These are phyloP conservation scores for Diaprepes abbreviatus DNA, from an alignment of 2,888 invertebrate genomes.

Conservation along the genomic window DNA sequence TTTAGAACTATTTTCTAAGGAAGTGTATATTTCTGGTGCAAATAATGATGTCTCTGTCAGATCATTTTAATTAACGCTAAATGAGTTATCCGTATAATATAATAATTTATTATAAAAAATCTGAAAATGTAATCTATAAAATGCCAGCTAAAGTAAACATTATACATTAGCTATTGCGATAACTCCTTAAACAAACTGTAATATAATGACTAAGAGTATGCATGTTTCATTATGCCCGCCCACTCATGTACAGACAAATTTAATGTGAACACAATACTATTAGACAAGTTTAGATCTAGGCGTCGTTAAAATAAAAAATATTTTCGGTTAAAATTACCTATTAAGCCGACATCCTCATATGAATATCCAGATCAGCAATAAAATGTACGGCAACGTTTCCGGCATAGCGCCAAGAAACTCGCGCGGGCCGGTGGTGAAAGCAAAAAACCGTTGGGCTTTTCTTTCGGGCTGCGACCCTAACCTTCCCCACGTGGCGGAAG, in stretches of 20 bases:
- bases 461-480: slow-evolving; percentile 47
- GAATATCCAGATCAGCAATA: neutral
- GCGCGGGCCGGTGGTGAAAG: slow-evolving; percentile 5
- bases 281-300: no score
- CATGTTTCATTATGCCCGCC: slow-evolving; percentile 25
- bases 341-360: neutral
- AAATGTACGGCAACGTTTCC: slow-evolving; percentile 1
- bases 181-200: slow-evolving; percentile 14
- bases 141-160: no score
- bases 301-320: no score
- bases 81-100: no score
- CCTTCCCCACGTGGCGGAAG: slow-evolving; percentile 50
- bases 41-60: no score
- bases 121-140: no score
- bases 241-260: slow-evolving; percentile 11
- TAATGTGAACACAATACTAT: slow-evolving; percentile 9
- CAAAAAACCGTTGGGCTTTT: slow-evolving; percentile 36
- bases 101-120: no score
- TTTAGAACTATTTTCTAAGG: no score
- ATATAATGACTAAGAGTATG: slow-evolving; percentile 31
- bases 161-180: neutral
- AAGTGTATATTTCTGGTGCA: no score
- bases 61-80: no score
- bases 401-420: slow-evolving; percentile 23
- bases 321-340: neutral